Evolutionary conservation across 2,113 vertebrate species (phyloP).

Genomic region (Ammodytes dubius): DNA sequence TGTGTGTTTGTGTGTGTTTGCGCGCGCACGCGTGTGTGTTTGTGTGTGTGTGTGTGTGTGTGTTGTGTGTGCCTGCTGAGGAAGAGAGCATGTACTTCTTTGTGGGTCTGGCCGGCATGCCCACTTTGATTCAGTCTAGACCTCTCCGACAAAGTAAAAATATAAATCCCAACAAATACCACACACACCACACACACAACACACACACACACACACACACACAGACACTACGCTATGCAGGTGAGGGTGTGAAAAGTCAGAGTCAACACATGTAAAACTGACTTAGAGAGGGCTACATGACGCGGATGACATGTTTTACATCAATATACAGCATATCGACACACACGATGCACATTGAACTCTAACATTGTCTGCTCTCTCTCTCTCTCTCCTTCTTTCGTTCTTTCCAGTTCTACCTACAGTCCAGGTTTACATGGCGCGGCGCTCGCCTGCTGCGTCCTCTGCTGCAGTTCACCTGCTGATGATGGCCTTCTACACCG

Average conservation of each 20-base stretch:
- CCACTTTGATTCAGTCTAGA: conserved; percentile 66
- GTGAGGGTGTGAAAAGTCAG: conserved; percentile 56
- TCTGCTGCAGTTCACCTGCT: conserved; percentile 96
- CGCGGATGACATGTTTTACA: conserved; percentile 4
- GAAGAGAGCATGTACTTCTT: conserved; percentile 52
- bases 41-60: too few relatives aligned
- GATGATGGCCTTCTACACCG: conserved; percentile 99
- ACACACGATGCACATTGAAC: neutral
- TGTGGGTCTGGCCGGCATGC: conserved; percentile 28
- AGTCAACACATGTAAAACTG: neutral
- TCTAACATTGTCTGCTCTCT: neutral
- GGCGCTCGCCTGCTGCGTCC: conserved; percentile 95
- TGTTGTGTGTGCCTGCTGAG: conserved; percentile 41
- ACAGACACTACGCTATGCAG: conserved; percentile 19
- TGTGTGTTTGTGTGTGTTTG: conserved; percentile 38
- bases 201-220: conserved; percentile 6
- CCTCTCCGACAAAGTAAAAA: conserved; percentile 51
- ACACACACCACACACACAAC: conserved; percentile 2
- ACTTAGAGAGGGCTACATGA: neutral
- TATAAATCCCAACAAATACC: neutral
- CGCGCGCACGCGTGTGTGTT: too few relatives aligned
- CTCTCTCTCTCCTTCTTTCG: neutral
- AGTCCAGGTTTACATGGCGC: conserved; percentile 97
- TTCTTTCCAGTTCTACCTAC: conserved; percentile 91
- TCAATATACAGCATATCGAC: neutral